Percentiles rank a stretch among this genome's conserved stretches.
These are phyloP conservation scores for Dendrolimus pini DNA, from an alignment of 2,888 invertebrate genomes.

Conservation along the genomic window DNA sequence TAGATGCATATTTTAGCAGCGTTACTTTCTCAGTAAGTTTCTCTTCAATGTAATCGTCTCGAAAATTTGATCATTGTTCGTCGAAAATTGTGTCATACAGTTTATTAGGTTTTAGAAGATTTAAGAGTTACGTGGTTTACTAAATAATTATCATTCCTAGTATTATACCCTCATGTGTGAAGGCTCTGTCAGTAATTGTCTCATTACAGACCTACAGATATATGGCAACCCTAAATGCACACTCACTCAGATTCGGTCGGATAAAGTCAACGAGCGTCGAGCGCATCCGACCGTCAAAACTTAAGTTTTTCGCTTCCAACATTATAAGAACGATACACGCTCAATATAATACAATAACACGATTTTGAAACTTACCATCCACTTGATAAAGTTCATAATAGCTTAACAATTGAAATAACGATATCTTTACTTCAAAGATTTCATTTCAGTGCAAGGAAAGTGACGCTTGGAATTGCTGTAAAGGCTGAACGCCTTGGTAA, in stretches of 20 bases:
- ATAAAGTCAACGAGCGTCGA: conserved; percentile 22
- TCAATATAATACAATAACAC: conserved; percentile 4
- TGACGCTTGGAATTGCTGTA: conserved; percentile 19
- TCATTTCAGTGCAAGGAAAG: conserved; percentile 48
- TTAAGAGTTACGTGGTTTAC: no score
- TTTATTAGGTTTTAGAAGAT: no score
- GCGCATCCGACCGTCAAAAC: conserved; percentile 37
- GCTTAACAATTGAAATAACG: conserved; percentile 11
- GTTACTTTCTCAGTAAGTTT: no score
- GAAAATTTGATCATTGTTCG: no score
- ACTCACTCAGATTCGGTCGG: conserved; percentile 10
- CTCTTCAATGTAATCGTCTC: no score
- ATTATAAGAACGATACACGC: conserved; percentile 26
- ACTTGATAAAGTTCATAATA: conserved; percentile 15
- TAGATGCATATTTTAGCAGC: no score
- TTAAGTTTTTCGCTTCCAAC: conserved; percentile 32
- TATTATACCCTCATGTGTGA: no score
- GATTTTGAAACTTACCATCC: conserved; percentile 24
- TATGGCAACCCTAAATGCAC: neutral
- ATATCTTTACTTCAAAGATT: conserved; percentile 53
- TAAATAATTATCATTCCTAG: no score
- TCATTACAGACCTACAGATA: no score
- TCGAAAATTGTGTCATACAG: no score
- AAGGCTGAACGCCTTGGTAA: no score
- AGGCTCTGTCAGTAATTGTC: no score